Base-by-base conservation (phyloP, 2,888 invertebrate genomes). In the Ectobius pallidus region DNA sequence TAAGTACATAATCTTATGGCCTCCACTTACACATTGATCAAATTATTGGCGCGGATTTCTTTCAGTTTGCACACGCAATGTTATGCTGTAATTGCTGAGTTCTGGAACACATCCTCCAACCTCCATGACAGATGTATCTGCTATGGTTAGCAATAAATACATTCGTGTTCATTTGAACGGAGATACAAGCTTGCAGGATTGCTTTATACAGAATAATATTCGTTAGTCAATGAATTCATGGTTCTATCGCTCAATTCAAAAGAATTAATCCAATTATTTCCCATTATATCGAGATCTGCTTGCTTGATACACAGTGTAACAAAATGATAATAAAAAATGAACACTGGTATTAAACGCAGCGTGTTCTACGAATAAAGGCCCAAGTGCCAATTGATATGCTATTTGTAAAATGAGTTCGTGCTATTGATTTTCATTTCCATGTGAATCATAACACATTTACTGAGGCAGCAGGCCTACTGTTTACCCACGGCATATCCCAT, bases 231-330 rank as follows among this genome's bases (percentile, higher is more conserved):
- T 30, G 65, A 46, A 65, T 65, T 65, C 65, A 65, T 65, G 65
- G 44, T 65, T 44, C 65, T 65, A 30, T 65, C 65, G 30, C 65
- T 46, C 46, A 46, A 46, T 46, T 65, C 27, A 65, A 65, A 65
- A 65, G 65, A 65, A 65, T 65, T 65, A 65, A 65, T 65, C 65
- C 65, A 65, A 65, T 65, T 65, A 65, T 46, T 65, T 44, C 46
- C 65, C 46, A 65, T 65, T 65, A 65, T 65, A 65, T 65, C 65
- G 65, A 46, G 65, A 65, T 65, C 65, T 46, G 65, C 46, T 65
- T 65, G 65, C 42, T 27, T 44, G 65, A 65, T 65, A 65, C 30
- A 30, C 58, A 32, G 32, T 30, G 30, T 34, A 65, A 65, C 65
- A 65, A 65, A 65, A 65, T 65, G 65, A 34, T 39, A 65, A 65